A percentile compares a stretch with the other conserved stretches of the same genome.
Conservation (phyloP, 92 coral and sea anemone genomes). For the Phenganax stokvisi region DNA sequence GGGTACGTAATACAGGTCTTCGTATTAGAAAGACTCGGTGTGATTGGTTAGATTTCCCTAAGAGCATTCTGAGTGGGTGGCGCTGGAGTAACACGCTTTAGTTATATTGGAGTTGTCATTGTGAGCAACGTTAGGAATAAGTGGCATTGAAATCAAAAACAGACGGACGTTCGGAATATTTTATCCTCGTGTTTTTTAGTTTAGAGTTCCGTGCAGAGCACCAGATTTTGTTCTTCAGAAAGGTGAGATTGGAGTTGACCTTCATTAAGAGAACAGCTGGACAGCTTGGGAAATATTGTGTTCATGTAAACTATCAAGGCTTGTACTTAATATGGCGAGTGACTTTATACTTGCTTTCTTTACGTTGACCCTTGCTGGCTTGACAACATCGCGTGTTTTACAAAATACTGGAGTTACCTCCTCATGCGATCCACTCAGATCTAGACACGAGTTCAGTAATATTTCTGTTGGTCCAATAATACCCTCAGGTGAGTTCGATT, state of each 20-base stretch:
- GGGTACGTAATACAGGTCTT: neutral
- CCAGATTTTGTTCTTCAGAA: neutral
- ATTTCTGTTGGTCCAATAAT: neutral
- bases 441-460: conserved; percentile 16
- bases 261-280: conserved; percentile 29
- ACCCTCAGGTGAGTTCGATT: conserved; percentile 10
- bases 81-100: conserved; percentile 29
- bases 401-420: neutral
- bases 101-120: conserved; percentile 36
- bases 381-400: conserved; percentile 3
- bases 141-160: conserved; percentile 21
- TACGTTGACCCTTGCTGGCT: conserved; percentile 5
- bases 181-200: neutral
- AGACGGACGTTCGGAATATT: neutral
- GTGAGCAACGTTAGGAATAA: conserved; percentile 29
- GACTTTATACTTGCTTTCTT: conserved; percentile 5
- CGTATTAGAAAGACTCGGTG: conserved; percentile 1
- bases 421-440: conserved; percentile 1
- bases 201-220: neutral
- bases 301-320: conserved; percentile 26
- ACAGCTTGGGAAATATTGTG: neutral
- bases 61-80: conserved; percentile 42
- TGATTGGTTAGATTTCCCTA: conserved; percentile 29
- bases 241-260: neutral
- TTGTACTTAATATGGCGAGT: neutral